phyloP scores from a whole-genome alignment of 2,113 vertebrate species.

The Platycercus adscitus region DNA sequence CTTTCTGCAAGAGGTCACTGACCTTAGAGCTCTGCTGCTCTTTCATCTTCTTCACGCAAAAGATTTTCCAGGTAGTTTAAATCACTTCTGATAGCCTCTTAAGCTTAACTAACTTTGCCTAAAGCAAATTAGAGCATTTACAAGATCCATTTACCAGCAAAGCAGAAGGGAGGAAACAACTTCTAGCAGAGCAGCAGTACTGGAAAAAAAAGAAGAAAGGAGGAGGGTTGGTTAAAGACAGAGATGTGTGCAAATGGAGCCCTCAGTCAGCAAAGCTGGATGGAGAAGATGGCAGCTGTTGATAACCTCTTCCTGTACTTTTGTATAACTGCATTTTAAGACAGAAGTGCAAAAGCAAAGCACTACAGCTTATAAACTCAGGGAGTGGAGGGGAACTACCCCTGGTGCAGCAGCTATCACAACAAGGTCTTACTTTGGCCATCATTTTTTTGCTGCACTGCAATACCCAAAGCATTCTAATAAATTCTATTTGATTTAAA shows the following conservation, averaged over 20 bases:
- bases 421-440: background rate
- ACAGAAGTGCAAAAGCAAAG: background rate
- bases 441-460: background rate
- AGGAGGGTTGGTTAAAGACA: background rate
- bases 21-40: background rate
- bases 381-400: background rate
- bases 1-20: slow-evolving; percentile 2
- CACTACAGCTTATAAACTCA: background rate
- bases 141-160: background rate
- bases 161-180: background rate
- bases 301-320: background rate
- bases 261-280: background rate
- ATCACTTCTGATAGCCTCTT: slow-evolving; percentile 34
- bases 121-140: slow-evolving; percentile 41
- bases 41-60: slow-evolving; percentile 26
- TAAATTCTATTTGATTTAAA: background rate
- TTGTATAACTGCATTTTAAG: background rate
- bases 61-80: slow-evolving; percentile 9
- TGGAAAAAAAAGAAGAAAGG: background rate
- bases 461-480: background rate
- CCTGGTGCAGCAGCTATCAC: background rate
- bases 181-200: background rate
- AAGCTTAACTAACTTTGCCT: slow-evolving; percentile 36
- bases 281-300: background rate
- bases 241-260: background rate